phyloP scores from a whole-genome alignment of 2,113 vertebrate species.

The Forbesichthys papilliferus region DNA sequence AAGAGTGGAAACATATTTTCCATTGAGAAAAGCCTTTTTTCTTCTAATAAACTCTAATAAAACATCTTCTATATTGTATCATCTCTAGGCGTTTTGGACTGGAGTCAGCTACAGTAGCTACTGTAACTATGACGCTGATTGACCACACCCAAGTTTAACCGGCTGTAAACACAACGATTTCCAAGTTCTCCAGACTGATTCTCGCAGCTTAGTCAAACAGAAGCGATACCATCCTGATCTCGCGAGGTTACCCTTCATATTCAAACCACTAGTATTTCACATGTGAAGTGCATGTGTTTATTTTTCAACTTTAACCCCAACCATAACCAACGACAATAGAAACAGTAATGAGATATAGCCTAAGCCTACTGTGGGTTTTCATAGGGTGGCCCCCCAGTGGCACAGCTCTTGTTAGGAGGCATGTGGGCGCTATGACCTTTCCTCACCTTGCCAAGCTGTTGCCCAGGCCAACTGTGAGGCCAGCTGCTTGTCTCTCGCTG shows the following conservation, averaged over 20 bases:
- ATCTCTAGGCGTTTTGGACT: too few relatives aligned
- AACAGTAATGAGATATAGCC: background rate
- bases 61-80: too few relatives aligned
- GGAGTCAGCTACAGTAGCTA: too few relatives aligned
- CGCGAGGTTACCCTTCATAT: background rate
- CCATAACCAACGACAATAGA: background rate
- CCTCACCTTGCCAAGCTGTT: conserved; percentile 60
- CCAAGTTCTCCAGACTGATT: too few relatives aligned
- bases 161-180: too few relatives aligned
- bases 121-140: too few relatives aligned
- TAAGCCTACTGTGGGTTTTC: background rate
- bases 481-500: conserved; percentile 67
- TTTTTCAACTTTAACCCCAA: background rate
- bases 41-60: too few relatives aligned
- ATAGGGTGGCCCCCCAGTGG: conserved; percentile 16
- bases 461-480: conserved; percentile 67
- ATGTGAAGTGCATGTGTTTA: background rate
- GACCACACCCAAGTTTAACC: too few relatives aligned
- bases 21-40: too few relatives aligned
- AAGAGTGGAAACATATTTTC: too few relatives aligned
- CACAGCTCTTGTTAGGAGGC: conserved; percentile 47
- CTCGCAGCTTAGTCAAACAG: too few relatives aligned
- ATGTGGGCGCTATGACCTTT: conserved; percentile 73
- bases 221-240: too few relatives aligned
- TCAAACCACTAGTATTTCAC: background rate